Evolutionary conservation across 2,113 vertebrate genomes (phyloP), one percentile per base, ranked within the genome.

Genomic region (Gambusia affinis): DNA sequence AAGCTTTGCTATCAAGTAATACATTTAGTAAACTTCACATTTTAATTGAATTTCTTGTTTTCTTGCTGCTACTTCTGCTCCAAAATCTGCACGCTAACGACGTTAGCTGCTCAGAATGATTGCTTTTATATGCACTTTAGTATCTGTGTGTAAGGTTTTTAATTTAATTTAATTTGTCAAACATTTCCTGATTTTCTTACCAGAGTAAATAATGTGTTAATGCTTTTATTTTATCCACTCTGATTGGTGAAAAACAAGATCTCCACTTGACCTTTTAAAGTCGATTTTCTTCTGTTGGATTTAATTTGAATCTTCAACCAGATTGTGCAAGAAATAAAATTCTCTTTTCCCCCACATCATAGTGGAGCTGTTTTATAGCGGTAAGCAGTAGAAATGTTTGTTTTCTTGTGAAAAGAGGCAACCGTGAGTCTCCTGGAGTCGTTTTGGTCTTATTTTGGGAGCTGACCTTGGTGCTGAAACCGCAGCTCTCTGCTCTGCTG

Each of bases 391-490:
- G 5, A 47, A 57, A 6, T 8, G 7, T 57, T 57, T n/a, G 22
- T 57, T 57, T n/a, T 10, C 51, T 57, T 57, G 10, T 30, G 29
- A 62, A 61, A 61, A 6, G 8, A 12, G 27, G 28, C 44, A 1
- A 0, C 22, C 4, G n/a, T 27, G 35, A 70, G 51, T 22, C 2
- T 51, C 5, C 1, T 47, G 44, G 57, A 64, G 3, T 6, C 6
- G 6, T 11, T 17, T 33, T 10, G 28, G 12, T 22, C 30, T 28
- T 44, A 17, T 28, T 28, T 8, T 24, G 8, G 74, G 75, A 83
- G 75, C 80, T 81, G 75, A 75, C 73, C 79, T 0, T 75, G 72
- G 74, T 81, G 70, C 72, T 85, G 80, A 81, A 64, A 12, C 61
- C 22, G 17, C 35, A 37, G 44, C 44, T 6, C 44, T 47, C 4